A percentile compares a stretch with the other conserved stretches of the same genome.
These are phyloP conservation scores for Drosophila chauvacae DNA, from an alignment of 1,140 invertebrate genomes.

Conservation along the genomic window DNA sequence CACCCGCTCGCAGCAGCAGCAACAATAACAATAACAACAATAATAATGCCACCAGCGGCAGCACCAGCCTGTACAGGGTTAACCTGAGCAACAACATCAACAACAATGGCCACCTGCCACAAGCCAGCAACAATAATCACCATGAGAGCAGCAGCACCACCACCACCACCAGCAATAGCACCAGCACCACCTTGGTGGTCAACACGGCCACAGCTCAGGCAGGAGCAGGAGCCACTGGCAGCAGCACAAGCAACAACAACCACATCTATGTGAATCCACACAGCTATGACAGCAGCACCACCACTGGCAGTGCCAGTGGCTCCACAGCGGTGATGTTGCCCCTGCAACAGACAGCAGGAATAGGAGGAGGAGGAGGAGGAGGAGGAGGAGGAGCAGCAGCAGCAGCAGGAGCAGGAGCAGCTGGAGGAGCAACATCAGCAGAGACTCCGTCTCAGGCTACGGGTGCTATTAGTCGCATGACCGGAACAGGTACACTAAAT, in stretches of 20 bases:
- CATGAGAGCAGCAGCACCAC: constrained; percentile 40
- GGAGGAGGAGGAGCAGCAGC: constrained; percentile 6
- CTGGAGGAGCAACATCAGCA: constrained; percentile 2
- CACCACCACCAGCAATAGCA: not conserved
- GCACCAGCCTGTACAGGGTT: constrained; percentile 54
- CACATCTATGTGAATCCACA: constrained; percentile 83
- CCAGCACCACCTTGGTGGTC: constrained; percentile 34
- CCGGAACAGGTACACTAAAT: not conserved
- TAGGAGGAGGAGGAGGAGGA: constrained; percentile 11
- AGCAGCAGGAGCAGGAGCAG: constrained; percentile 6
- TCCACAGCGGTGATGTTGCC: constrained; percentile 75
- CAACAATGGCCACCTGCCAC: constrained; percentile 36
- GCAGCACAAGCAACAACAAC: constrained; percentile 66
- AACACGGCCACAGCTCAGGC: constrained; percentile 9
- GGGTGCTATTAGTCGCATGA: constrained; percentile 16
- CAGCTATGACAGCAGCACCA: constrained; percentile 76
- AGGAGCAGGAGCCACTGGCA: constrained; percentile 21
- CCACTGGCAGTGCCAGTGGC: constrained; percentile 61
- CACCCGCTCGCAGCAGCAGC: constrained; percentile 56
- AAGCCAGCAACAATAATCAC: constrained; percentile 56
- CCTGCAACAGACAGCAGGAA: constrained; percentile 12
- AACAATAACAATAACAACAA: constrained; percentile 43
- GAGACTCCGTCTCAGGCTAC: constrained; percentile 6
- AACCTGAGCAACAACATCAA: constrained; percentile 54
- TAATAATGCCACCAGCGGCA: constrained; percentile 33